Evolutionary conservation across 1,140 invertebrate genomes (phyloP).

Genomic region (Panagrolaimus sp.): DNA sequence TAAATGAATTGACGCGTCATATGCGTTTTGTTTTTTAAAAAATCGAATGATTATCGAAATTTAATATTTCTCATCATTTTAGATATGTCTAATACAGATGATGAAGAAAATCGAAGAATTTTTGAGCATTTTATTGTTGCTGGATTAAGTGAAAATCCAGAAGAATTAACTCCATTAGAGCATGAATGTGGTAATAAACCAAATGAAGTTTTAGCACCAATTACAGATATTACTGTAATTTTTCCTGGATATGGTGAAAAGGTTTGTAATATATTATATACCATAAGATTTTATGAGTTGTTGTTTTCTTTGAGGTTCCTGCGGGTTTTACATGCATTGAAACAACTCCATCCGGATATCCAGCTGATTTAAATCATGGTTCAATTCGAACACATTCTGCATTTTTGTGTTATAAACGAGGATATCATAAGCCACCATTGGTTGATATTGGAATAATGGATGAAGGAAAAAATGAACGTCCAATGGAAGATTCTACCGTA

Average conservation of each 20-base stretch:
- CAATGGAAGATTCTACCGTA: conserved; percentile 88
- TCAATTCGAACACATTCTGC: conserved; percentile 84
- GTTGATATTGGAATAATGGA: conserved; percentile 79
- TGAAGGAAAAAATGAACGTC: conserved; percentile 64
- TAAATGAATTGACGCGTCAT: no score
- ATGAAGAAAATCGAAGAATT: conserved; percentile 43
- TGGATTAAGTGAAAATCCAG: conserved; percentile 72
- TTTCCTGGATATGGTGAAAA: conserved; percentile 81
- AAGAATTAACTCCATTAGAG: conserved; percentile 64
- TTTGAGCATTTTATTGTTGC: conserved; percentile 92
- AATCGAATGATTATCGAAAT: no score
- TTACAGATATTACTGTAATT: conserved; percentile 85
- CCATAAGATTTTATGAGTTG: background rate
- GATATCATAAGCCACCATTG: conserved; percentile 86
- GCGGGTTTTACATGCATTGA: conserved; percentile 76
- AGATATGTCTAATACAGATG: conserved; percentile 17
- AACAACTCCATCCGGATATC: conserved; percentile 72
- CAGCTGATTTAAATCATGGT: conserved; percentile 92
- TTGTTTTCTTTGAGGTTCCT: conserved; percentile 63
- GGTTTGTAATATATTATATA: conserved; percentile 58
- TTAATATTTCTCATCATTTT: background rate
- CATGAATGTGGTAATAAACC: conserved; percentile 50
- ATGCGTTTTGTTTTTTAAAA: no score
- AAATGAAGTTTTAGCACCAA: conserved; percentile 70
- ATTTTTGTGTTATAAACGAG: conserved; percentile 82